These are phyloP conservation scores for Rhagonycha lutea DNA, from an alignment of 2,888 invertebrate species.

Conservation along the genomic window DNA sequence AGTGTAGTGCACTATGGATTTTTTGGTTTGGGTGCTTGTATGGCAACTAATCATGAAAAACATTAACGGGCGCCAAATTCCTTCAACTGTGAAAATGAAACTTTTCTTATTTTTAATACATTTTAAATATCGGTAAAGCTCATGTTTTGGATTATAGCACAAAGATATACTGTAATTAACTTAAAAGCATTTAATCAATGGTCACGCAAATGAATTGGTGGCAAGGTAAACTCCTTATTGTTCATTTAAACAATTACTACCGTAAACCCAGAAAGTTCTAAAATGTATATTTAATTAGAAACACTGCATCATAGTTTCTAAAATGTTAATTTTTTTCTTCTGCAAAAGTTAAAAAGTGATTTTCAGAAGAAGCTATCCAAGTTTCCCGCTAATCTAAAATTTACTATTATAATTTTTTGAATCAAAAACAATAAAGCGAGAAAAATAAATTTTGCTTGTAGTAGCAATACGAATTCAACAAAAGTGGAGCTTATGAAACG, in stretches of 20 bases:
- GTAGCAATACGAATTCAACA: too few relatives aligned
- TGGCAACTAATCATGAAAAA: too few relatives aligned
- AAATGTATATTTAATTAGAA: background rate
- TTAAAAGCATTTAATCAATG: background rate
- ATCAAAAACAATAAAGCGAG: too few relatives aligned
- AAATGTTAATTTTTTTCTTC: background rate
- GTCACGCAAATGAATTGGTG: background rate
- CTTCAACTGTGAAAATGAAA: background rate
- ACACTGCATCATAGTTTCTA: background rate
- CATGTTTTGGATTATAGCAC: background rate
- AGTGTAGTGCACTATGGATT: too few relatives aligned
- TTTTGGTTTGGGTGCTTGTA: too few relatives aligned
- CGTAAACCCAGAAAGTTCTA: background rate
- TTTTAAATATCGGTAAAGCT: background rate
- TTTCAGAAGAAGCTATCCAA: too few relatives aligned
- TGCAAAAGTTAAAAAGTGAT: background rate
- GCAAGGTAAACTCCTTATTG: background rate
- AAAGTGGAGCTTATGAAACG: too few relatives aligned
- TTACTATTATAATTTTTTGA: too few relatives aligned
- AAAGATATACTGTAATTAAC: background rate
- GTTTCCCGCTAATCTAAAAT: too few relatives aligned
- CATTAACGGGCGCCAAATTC: too few relatives aligned
- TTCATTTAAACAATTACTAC: background rate
- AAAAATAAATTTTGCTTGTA: too few relatives aligned
- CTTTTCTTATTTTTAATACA: background rate